Conservation (phyloP, 2,888 invertebrate species). For the Drosophila anomelani region DNA sequence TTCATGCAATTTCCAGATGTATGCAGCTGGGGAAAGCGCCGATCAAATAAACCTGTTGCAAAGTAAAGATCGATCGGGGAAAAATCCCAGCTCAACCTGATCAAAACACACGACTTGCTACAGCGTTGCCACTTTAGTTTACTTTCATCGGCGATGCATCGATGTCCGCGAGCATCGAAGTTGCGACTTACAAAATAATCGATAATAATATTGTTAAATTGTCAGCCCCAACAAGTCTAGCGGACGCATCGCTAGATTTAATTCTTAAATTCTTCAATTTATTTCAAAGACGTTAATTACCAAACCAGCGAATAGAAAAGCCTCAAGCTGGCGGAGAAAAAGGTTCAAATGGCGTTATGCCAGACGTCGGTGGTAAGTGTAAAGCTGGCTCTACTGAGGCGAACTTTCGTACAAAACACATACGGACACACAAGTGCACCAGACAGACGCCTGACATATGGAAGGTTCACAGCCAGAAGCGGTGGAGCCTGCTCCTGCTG, state of each 20-base stretch:
- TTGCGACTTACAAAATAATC: not conserved
- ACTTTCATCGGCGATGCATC: no score
- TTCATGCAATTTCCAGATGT: slow-evolving; percentile 25
- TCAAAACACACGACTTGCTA: slow-evolving; percentile 4
- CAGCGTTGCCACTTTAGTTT: not conserved
- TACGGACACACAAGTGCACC: slow-evolving; percentile 6
- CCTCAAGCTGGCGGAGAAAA: slow-evolving; percentile 83
- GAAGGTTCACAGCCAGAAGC: slow-evolving; percentile 27
- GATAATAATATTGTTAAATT: not conserved
- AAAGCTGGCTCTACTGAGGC: not conserved
- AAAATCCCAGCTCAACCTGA: slow-evolving; percentile 26
- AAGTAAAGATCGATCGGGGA: slow-evolving; percentile 13
- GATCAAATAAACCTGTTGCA: slow-evolving; percentile 32
- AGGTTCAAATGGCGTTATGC: slow-evolving; percentile 88
- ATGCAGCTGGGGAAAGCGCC: slow-evolving; percentile 3
- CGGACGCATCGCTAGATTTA: slow-evolving; percentile 17
- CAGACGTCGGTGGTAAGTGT: slow-evolving; percentile 88
- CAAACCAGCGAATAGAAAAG: slow-evolving; percentile 46
- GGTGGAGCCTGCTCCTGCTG: not conserved
- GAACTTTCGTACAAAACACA: not conserved
- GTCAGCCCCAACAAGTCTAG: not conserved
- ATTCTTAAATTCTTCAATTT: slow-evolving; percentile 23
- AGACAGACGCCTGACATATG: slow-evolving; percentile 44
- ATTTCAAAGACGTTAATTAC: slow-evolving; percentile 24
- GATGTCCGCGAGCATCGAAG: no score